A percentile compares a stretch with the other conserved stretches of the same genome.
Evolutionary conservation across 2,888 invertebrate species (phyloP).

Genomic region (Choreutis nemorana): DNA sequence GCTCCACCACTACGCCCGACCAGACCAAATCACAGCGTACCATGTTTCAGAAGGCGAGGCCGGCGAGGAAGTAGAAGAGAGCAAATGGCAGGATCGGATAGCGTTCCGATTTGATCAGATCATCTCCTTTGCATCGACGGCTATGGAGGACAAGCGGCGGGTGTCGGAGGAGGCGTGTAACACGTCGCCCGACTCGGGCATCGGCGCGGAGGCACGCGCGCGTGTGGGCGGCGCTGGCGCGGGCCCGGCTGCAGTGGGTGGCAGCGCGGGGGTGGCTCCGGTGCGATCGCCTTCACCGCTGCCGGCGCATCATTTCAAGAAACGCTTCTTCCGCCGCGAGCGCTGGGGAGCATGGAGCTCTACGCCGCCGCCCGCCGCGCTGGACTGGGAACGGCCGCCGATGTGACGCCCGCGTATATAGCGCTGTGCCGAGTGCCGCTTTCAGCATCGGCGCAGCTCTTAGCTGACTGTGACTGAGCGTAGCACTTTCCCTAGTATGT

Average conservation of each 20-base stretch:
- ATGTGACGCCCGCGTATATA: slow-evolving; percentile 47
- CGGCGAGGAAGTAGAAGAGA: slow-evolving; percentile 77
- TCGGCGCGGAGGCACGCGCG: slow-evolving; percentile 63
- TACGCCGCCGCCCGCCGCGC: slow-evolving; percentile 44
- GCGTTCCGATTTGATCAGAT: slow-evolving; percentile 93
- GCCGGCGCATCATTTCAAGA: slow-evolving; percentile 75
- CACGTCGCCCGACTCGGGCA: slow-evolving; percentile 87
- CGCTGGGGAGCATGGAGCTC: slow-evolving; percentile 68
- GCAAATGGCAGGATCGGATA: slow-evolving; percentile 93
- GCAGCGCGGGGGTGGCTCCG: slow-evolving; percentile 58
- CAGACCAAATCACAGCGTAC: slow-evolving; percentile 10
- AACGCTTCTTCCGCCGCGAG: slow-evolving; percentile 82
- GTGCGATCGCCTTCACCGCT: slow-evolving; percentile 42
- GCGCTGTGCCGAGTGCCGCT: slow-evolving; percentile 20
- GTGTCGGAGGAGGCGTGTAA: slow-evolving; percentile 85
- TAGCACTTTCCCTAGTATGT: slow-evolving; percentile 16
- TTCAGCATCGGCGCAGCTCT: slow-evolving; percentile 14
- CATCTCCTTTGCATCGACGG: slow-evolving; percentile 92
- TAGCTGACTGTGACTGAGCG: slow-evolving; percentile 3
- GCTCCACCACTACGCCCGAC: slow-evolving; percentile 7
- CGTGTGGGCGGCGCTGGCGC: slow-evolving; percentile 14
- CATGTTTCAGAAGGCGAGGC: slow-evolving; percentile 62
- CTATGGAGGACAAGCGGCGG: slow-evolving; percentile 85
- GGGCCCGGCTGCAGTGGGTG: slow-evolving; percentile 51
- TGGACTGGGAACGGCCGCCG: slow-evolving; percentile 59